Percentiles rank a stretch among this genome's conserved stretches.
Evolutionary conservation across 2,113 vertebrate genomes (phyloP).

Genomic region (Tilapia sparmanii): DNA sequence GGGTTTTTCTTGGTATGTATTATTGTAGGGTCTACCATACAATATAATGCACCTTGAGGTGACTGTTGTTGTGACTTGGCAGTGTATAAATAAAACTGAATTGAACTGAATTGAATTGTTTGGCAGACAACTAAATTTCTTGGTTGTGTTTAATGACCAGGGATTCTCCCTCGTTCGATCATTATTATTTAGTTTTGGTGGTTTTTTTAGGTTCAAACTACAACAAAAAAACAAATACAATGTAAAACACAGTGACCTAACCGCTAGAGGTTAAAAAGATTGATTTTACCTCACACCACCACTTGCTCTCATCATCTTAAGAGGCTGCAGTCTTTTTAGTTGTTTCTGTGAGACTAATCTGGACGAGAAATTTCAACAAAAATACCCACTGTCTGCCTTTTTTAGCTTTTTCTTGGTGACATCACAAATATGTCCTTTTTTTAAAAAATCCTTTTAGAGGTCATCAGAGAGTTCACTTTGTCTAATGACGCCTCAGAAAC

Average conservation of each 20-base stretch:
- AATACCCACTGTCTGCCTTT: background rate
- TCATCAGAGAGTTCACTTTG: background rate
- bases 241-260: background rate
- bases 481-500: background rate
- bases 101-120: background rate
- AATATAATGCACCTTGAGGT: background rate
- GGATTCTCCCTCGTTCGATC: background rate
- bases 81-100: background rate
- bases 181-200: background rate
- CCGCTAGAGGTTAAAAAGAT: background rate
- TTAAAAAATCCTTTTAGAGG: accelerated
- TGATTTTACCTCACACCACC: background rate
- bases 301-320: background rate
- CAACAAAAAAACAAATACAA: background rate
- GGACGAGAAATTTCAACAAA: background rate
- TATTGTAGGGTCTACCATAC: background rate
- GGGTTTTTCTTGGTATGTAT: background rate
- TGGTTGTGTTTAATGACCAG: background rate
- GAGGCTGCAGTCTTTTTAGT: background rate
- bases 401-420: background rate
- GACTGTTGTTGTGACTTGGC: background rate
- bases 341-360: background rate
- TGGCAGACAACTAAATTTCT: background rate
- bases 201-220: background rate
- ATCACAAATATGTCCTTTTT: background rate